These are phyloP conservation scores for Chironomus tentans DNA, from an alignment of 2,888 invertebrate species.

Conservation along the genomic window DNA sequence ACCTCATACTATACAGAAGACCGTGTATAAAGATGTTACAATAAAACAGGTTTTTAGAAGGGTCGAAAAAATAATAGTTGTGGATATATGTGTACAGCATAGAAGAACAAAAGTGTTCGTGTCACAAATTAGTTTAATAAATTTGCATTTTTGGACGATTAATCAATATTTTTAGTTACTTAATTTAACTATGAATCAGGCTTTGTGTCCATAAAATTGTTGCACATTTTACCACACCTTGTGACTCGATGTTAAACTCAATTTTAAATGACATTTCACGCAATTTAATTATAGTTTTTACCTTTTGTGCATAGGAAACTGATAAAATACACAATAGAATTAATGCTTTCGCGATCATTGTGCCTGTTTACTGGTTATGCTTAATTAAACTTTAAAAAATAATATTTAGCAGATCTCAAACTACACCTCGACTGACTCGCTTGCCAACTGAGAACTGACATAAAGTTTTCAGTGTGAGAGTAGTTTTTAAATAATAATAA, in stretches of 20 bases:
- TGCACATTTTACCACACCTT: not conserved
- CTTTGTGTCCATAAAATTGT: not conserved
- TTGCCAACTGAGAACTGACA: not conserved
- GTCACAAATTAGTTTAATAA: not conserved
- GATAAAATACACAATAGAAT: conserved; percentile 34
- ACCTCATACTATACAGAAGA: not conserved
- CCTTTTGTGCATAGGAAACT: conserved; percentile 31
- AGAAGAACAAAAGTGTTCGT: not conserved
- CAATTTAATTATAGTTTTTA: not conserved
- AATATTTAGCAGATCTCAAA: not conserved
- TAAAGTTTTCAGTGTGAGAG: not conserved
- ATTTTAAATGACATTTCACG: not conserved
- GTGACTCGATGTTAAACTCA: not conserved
- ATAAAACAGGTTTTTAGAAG: not conserved
- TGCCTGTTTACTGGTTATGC: not conserved
- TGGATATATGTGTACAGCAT: not conserved
- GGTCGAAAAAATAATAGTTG: not conserved
- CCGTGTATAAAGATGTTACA: not conserved
- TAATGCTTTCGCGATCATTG: conserved; percentile 29
- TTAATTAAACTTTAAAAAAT: not conserved
- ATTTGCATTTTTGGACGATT: no score
- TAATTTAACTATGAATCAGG: not conserved
- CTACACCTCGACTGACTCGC: not conserved
- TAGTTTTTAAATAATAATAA: not conserved
- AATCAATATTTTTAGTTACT: not conserved